Evolutionary conservation across 2,113 vertebrate species (phyloP).

Genomic region (Baryphthengus martii): DNA sequence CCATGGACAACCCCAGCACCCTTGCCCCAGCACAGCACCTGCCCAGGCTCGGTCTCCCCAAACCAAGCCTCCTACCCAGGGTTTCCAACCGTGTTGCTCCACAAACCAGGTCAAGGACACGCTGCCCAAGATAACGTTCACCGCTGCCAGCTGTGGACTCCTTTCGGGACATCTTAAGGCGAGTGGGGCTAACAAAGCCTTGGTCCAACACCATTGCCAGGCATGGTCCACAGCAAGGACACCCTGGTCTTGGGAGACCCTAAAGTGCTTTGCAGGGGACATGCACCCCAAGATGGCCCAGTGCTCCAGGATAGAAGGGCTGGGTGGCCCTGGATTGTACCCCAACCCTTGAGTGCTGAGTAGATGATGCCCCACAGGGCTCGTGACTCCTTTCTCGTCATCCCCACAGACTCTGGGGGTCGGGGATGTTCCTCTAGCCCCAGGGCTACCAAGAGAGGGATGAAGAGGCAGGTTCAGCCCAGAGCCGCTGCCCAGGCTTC

Average conservation of each 20-base stretch:
- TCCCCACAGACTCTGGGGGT: background rate
- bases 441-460: background rate
- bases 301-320: background rate
- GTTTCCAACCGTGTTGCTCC: background rate
- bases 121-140: accelerated
- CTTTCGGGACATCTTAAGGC: accelerated
- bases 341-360: background rate
- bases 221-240: background rate
- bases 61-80: too few relatives aligned
- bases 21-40: background rate
- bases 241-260: background rate
- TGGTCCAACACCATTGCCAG: background rate
- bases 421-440: background rate
- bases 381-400: background rate
- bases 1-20: too few relatives aligned
- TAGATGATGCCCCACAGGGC: background rate
- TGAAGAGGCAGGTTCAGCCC: background rate
- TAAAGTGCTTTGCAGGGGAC: slow-evolving; percentile 50
- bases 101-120: accelerated
- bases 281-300: background rate
- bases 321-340: background rate
- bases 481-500: background rate
- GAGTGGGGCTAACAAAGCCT: accelerated
- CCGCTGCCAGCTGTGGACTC: background rate
- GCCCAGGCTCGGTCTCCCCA: too few relatives aligned